Evolutionary conservation across 2,797 vertebrate genomes (phyloP), one percentile per base, ranked within the genome.

Genomic region (Melanotaenia parkinsoni): DNA sequence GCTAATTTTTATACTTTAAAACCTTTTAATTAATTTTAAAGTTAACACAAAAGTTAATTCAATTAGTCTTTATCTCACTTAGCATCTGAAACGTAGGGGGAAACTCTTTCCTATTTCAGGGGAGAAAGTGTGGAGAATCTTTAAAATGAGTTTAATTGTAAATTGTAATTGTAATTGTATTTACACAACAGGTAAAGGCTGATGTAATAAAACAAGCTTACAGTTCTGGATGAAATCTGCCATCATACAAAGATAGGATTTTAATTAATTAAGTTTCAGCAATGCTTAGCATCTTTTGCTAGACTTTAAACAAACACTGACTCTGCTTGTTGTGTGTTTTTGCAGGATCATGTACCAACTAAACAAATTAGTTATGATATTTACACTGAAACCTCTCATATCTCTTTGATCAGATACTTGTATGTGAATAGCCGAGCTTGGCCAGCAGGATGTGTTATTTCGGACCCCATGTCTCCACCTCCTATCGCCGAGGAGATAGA

Each of bases 401-500:
- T 53, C 4, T 28, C 18, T 22, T 57, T 30, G 16, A 10, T 63
- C 87, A 99, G 98, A 93, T 99, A 98, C 86, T 91, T 99, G 51
- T 99, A 99, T 0, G 97, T 99, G 67, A 99, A 99, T 85, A 99
- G 97, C 89, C 96, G 97, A 0, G 96, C 98, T 2, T 99, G 98
- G 98, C 98, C 98, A 0, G 84, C 92, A 0, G 96, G 95, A 57
- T 98, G 96, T 0, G 85, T 98, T 72, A 97, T 99, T 86, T 96
- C 96, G 0, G 96, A 99, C 86, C 98, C 98, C 0, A 96, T 98
- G 97, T 96, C 95, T 73, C 98, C 98, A 0, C 98, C 98, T 0
- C 98, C 98, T 72, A 99, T 99, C 0, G 97, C 98, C 0, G 97
- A 98, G 91, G 98, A 99, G 93, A 99, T 99, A 0, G 98, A 99